Evolutionary conservation across 2,888 invertebrate genomes (phyloP).

Genomic region (Plagodis pulveraria): DNA sequence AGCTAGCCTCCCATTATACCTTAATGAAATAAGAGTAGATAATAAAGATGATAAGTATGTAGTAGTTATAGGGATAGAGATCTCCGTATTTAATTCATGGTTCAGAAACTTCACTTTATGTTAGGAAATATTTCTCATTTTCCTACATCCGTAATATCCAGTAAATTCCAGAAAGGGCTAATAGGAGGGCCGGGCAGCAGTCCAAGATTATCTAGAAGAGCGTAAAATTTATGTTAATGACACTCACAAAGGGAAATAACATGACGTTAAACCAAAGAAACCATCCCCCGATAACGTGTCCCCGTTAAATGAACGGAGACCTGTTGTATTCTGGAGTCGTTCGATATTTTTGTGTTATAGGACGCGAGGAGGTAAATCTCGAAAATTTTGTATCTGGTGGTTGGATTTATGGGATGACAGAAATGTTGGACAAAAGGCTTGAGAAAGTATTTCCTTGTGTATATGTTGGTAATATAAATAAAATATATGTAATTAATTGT

Average conservation of each 20-base stretch:
- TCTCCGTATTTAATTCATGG: background rate
- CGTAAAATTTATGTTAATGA: conserved; percentile 81
- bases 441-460: too few species aligned
- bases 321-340: conserved; percentile 45
- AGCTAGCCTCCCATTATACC: too few species aligned
- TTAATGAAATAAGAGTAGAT: too few species aligned
- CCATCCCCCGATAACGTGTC: conserved; percentile 66
- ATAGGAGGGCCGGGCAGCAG: conserved; percentile 65
- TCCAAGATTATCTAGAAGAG: conserved; percentile 70
- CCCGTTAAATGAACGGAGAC: conserved; percentile 61
- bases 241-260: conserved; percentile 63
- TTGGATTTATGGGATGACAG: too few species aligned
- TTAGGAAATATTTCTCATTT: conserved; percentile 27
- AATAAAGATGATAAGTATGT: too few species aligned
- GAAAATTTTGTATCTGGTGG: too few species aligned
- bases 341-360: conserved; percentile 36
- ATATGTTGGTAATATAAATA: too few species aligned
- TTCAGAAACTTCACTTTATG: background rate
- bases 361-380: too few species aligned
- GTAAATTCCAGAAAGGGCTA: conserved; percentile 65
- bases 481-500: too few species aligned
- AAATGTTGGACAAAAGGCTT: too few species aligned
- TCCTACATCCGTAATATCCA: conserved; percentile 58
- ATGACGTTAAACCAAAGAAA: conserved; percentile 69
- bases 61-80: too few species aligned